A percentile compares a stretch with the other conserved stretches of the same genome.
Conservation (phyloP, 2,888 invertebrate species). For the Biston betularia region DNA sequence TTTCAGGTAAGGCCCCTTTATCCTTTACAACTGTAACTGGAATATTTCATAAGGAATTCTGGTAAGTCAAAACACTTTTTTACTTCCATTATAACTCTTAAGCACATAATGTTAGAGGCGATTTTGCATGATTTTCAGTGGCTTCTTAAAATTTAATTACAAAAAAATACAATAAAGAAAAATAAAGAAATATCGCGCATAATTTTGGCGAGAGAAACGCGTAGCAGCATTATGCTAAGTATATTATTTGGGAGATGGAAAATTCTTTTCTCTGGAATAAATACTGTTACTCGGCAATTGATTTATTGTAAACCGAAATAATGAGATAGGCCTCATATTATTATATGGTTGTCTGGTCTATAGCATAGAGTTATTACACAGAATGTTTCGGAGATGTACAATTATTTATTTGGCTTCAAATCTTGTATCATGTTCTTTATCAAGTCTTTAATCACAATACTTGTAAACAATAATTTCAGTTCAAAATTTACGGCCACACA, state of each 20-base stretch:
- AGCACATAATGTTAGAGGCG: neutral
- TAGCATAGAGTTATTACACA: too few species aligned
- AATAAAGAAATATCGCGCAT: conserved; percentile 39
- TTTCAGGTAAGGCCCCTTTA: conserved; percentile 69
- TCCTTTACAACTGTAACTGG: conserved; percentile 51
- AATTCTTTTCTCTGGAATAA: conserved; percentile 40
- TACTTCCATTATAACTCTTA: conserved; percentile 27
- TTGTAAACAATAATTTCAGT: neutral
- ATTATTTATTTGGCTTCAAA: too few species aligned
- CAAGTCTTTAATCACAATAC: neutral
- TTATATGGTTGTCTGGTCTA: neutral
- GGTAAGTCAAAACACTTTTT: conserved; percentile 40
- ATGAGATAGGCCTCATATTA: neutral
- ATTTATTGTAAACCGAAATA: conserved; percentile 20
- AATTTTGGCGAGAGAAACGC: conserved; percentile 36
- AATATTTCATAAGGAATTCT: conserved; percentile 47
- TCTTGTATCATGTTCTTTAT: neutral
- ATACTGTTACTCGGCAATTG: conserved; percentile 19
- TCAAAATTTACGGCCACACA: conserved; percentile 70
- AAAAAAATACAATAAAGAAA: conserved; percentile 41
- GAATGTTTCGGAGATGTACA: too few species aligned
- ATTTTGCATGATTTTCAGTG: conserved; percentile 3
- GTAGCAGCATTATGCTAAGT: conserved; percentile 45
- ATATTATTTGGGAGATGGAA: conserved; percentile 40
- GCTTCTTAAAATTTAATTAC: conserved; percentile 44